phyloP scores from a whole-genome alignment of 2,113 vertebrate species.

The Rafetus swinhoei region DNA sequence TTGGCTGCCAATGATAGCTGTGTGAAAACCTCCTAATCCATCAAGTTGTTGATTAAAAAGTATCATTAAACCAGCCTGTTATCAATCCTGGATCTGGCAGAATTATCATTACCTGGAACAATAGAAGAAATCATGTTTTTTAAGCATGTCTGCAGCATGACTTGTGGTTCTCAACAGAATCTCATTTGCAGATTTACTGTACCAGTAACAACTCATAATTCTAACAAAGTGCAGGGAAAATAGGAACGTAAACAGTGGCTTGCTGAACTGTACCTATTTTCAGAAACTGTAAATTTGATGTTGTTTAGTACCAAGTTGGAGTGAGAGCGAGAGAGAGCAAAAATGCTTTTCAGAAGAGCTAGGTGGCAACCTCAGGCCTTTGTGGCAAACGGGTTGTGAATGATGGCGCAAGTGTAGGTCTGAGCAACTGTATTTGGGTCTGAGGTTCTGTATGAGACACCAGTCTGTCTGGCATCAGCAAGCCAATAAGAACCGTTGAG shows the following conservation, averaged over 20 bases:
- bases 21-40: background rate
- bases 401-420: background rate
- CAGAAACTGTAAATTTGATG: rapidly evolving
- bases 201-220: background rate
- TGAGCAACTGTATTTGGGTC: background rate
- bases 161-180: background rate
- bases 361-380: background rate
- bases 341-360: background rate
- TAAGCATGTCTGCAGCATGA: background rate
- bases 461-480: background rate
- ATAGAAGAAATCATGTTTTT: background rate
- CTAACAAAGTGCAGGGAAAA: background rate
- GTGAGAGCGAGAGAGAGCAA: too few species aligned
- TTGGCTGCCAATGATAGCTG: background rate
- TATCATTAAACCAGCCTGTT: background rate
- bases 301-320: background rate
- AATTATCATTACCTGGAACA: background rate
- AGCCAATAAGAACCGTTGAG: background rate
- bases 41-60: background rate
- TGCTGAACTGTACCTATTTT: background rate
- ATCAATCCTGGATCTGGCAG: background rate
- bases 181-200: background rate
- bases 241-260: background rate
- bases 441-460: background rate
- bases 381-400: background rate